Conservation (phyloP, 2,888 invertebrate genomes). For the Andrena marginata region DNA sequence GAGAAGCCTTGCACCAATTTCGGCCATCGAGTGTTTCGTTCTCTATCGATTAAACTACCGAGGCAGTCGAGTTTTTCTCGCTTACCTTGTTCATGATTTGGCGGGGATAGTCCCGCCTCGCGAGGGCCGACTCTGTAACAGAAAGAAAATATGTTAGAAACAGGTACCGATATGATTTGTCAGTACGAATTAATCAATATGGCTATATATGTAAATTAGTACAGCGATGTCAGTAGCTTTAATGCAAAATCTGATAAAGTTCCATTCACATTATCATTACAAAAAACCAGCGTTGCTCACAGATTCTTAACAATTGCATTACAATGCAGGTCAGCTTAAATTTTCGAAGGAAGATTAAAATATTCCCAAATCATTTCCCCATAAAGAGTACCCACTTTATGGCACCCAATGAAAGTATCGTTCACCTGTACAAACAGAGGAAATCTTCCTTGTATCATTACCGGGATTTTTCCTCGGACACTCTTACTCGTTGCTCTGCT, state of each 20-base stretch:
- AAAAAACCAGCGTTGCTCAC: too few relatives aligned
- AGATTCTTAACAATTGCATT: too few relatives aligned
- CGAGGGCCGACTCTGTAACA: slow-evolving; percentile 83
- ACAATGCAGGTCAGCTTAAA: too few relatives aligned
- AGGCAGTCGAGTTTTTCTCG: background rate
- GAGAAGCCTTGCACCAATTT: slow-evolving; percentile 4
- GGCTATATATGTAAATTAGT: too few relatives aligned
- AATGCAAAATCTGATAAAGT: too few relatives aligned
- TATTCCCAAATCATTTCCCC: background rate
- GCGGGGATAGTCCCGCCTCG: slow-evolving; percentile 83
- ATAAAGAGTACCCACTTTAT: background rate
- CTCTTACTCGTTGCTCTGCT: slow-evolving; percentile 70
- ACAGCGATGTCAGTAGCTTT: too few relatives aligned
- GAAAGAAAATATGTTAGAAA: slow-evolving; percentile 47
- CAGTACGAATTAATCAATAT: too few relatives aligned
- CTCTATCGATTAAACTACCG: background rate
- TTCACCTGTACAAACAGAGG: slow-evolving; percentile 29
- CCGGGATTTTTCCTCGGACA: slow-evolving; percentile 68
- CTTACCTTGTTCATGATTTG: slow-evolving; percentile 86
- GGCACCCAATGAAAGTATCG: background rate
- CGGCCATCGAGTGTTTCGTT: background rate
- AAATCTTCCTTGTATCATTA: slow-evolving; percentile 40
- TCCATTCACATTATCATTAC: too few relatives aligned
- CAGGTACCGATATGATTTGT: background rate
- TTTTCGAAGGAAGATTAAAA: too few relatives aligned